Base-by-base conservation (phyloP, 2,888 invertebrate species). In the Pegoplata infirma region DNA sequence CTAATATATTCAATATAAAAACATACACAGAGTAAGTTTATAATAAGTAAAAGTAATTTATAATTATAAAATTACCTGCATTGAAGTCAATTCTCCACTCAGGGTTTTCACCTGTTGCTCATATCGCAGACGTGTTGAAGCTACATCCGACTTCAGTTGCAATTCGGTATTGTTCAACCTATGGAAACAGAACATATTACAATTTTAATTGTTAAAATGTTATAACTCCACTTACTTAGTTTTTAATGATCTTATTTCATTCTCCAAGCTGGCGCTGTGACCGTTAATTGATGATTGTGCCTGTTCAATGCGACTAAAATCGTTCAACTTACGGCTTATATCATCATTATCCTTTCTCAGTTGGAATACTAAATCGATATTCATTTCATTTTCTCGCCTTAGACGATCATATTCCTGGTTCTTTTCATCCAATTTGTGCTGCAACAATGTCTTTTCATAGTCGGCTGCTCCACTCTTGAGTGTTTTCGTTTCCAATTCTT, bases 281-380 rank as follows among this genome's bases (percentile, higher is more conserved):
- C 94, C 93, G 67, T 94, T 93, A 51, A 96, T 91, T 73, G 93
- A 94, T 81, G 94, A 91, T 85, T 97, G 96, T 16, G 95, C 92
- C 89, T 96, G 96, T 49, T 94, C 93, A 2, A 97, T 94, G 87
- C 94, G 94, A 85, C 95, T 95, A 87, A 94, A 96, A 88, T 97
- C 97, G 85, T 95, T 96, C 32, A 97, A 88, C 87, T 96, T 96
- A 83, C 93, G 92, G 81, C 92, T 92, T 2, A 95, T 89, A 85
- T 96, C 97, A 82, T 97, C 97, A 86, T 94, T 93, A 92, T 94
- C 93, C 89, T 91, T 93, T 81, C 92, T 91, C 84, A 95, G 89
- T 80, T 94, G 94, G 74, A 94, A 93, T 79, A 94, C 91, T 86
- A 95, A 93, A 84, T 96, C 95, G 79, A 92, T 91, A 81, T 93